phyloP scores from a whole-genome alignment of 2,888 invertebrate genomes.

The Noctua comes region DNA sequence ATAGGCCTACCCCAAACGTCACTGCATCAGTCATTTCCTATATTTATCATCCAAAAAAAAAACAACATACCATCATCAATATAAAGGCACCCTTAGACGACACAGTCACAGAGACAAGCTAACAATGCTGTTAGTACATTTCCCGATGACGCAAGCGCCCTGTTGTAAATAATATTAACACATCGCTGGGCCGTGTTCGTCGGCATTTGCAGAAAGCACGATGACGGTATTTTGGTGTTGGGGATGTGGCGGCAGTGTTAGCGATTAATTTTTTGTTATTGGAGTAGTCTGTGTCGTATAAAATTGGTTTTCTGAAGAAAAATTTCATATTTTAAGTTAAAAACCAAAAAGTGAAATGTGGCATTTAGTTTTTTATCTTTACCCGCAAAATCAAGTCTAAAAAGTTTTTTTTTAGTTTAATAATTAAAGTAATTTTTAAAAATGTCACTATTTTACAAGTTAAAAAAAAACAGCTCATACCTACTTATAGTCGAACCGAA shows the following conservation, averaged over 20 bases:
- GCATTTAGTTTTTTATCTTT: background rate
- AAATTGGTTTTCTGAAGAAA: background rate
- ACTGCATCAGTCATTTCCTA: too few relatives aligned
- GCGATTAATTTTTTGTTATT: constrained; percentile 47
- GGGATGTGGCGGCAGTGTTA: constrained; percentile 63
- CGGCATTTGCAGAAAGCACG: constrained; percentile 87
- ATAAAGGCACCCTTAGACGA: constrained; percentile 21
- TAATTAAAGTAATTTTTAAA: background rate
- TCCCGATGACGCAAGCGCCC: constrained; percentile 80
- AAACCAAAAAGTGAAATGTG: background rate
- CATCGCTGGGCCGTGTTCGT: constrained; percentile 80
- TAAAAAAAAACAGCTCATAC: background rate
- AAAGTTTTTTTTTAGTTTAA: background rate
- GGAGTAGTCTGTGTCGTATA: too few relatives aligned
- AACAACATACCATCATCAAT: background rate
- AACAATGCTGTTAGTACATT: constrained; percentile 59
- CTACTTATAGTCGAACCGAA: background rate
- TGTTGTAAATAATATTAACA: constrained; percentile 89
- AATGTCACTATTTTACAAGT: too few relatives aligned
- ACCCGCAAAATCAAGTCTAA: background rate
- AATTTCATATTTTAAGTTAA: background rate
- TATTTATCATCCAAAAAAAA: background rate
- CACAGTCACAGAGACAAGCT: constrained; percentile 28
- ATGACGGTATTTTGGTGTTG: constrained; percentile 82
- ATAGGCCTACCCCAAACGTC: too few relatives aligned